Percentiles rank a stretch among this genome's conserved stretches.
phyloP scores from a whole-genome alignment of 1,140 invertebrate genomes.

The Musca domestica region DNA sequence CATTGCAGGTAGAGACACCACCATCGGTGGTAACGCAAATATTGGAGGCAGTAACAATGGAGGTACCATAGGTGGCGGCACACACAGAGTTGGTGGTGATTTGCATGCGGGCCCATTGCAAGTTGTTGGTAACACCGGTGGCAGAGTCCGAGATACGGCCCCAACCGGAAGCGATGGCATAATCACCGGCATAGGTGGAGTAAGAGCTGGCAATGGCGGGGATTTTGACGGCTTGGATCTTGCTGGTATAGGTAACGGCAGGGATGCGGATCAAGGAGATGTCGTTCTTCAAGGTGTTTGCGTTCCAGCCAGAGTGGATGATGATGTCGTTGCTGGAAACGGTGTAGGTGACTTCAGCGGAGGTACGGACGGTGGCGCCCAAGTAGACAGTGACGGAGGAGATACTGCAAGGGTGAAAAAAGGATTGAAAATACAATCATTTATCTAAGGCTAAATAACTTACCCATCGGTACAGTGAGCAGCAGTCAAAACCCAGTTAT shows the following conservation, averaged over 20 bases:
- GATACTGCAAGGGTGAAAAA: too few species aligned
- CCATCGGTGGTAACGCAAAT: constrained; percentile 29
- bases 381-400: constrained; percentile 5
- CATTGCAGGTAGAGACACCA: constrained; percentile 47
- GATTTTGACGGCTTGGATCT: constrained; percentile 28
- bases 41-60: constrained; percentile 31
- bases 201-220: constrained; percentile 36
- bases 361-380: constrained; percentile 10
- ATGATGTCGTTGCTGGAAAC: constrained; percentile 7
- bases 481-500: constrained; percentile 60
- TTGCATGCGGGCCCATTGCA: constrained; percentile 25
- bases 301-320: constrained; percentile 11
- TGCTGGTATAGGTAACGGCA: constrained; percentile 16
- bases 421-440: too few species aligned
- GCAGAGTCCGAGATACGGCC: constrained; percentile 33
- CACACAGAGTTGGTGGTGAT: constrained; percentile 35
- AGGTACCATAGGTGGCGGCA: constrained; percentile 27
- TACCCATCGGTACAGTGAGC: constrained; percentile 59
- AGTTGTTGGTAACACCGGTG: neutral
- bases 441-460: neutral
- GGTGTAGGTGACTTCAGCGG: constrained; percentile 4
- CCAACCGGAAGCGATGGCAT: constrained; percentile 42
- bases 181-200: constrained; percentile 33
- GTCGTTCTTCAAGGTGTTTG: constrained; percentile 37
- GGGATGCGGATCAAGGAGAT: constrained; percentile 44